Conservation (phyloP, 2,888 invertebrate species). For the Bhutanitis thaidina region DNA sequence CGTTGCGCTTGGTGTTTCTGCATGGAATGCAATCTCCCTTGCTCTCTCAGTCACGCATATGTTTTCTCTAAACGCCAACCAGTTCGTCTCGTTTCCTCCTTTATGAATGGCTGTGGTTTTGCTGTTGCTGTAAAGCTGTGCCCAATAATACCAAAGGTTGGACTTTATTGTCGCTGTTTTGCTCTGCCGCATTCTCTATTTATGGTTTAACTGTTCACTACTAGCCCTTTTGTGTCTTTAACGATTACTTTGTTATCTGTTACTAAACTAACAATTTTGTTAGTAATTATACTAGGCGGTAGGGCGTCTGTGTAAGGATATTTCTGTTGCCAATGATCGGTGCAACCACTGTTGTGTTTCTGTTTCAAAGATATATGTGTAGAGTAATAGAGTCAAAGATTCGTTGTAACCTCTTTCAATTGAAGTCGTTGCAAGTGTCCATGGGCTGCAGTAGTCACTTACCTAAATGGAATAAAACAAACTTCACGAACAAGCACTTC, state of each 20-base stretch:
- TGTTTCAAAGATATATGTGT: too few species aligned
- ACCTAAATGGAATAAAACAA: too few species aligned
- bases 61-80: constrained; percentile 42
- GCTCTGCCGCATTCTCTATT: not conserved
- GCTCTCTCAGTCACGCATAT: constrained; percentile 60
- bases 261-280: too few species aligned
- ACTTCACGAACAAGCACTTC: too few species aligned
- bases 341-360: too few species aligned
- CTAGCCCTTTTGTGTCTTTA: constrained; percentile 1
- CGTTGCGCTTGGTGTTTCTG: constrained; percentile 36
- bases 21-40: constrained; percentile 74
- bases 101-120: constrained; percentile 63
- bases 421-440: too few species aligned
- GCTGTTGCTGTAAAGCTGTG: constrained; percentile 45
- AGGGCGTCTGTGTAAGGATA: too few species aligned
- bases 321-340: too few species aligned
- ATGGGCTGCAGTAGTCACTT: too few species aligned
- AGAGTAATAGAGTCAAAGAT: too few species aligned
- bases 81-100: constrained; percentile 59
- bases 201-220: constrained; percentile 6
- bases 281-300: too few species aligned
- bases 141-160: constrained; percentile 36
- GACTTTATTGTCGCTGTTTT: constrained; percentile 14
- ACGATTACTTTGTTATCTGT: not conserved
- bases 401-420: too few species aligned